These are phyloP conservation scores for Chaetophractus vellerosus DNA, from an alignment of 2,797 vertebrate species.

Conservation along the genomic window DNA sequence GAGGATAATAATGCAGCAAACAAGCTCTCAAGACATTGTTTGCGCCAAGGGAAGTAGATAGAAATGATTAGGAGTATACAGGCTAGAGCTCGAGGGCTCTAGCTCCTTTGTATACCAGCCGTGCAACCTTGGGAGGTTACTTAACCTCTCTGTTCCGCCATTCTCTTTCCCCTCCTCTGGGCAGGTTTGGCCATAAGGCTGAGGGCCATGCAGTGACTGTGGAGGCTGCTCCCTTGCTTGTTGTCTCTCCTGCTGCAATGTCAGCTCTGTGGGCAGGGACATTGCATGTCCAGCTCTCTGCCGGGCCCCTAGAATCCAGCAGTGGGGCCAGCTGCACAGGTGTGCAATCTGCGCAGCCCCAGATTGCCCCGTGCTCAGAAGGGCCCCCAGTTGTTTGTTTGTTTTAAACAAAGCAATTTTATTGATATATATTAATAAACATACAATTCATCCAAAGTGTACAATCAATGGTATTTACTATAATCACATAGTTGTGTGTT, in stretches of 20 bases:
- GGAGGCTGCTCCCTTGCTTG: background rate
- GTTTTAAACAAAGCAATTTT: no score
- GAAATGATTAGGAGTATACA: background rate
- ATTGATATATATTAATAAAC: no score
- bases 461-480: no score
- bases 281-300: background rate
- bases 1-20: background rate
- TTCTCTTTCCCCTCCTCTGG: background rate
- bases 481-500: no score
- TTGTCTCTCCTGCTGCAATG: accelerated
- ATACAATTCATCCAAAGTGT: no score
- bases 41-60: background rate
- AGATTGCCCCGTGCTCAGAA: background rate
- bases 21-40: no score
- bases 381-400: no score
- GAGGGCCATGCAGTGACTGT: background rate
- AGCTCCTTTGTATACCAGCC: background rate
- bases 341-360: accelerated
- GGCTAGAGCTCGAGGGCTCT: background rate
- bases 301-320: background rate
- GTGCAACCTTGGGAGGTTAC: background rate
- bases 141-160: background rate
- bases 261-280: background rate
- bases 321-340: no score
- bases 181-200: no score